Base-by-base conservation (phyloP, 2,888 invertebrate genomes). In the Pyrrhia umbra region DNA sequence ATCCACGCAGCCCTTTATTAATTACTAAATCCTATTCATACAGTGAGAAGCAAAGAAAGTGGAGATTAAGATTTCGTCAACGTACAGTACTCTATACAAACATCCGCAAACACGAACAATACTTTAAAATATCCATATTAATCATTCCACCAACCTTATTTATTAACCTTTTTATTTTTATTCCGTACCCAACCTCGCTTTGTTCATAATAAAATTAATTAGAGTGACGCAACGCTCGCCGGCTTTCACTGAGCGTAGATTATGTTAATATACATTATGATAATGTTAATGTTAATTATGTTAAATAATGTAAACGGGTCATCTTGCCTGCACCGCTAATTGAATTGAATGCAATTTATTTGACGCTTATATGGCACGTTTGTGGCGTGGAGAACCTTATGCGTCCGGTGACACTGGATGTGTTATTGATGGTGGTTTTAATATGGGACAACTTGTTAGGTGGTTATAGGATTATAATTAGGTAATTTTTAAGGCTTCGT, bases 291-390 rank as follows among this genome's bases (percentile, higher is more conserved):
- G 34, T 52, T 60, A 67, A 69, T 45, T 66, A 71, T 77, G 61
- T 45, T 71, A 77, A 77, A 50, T 57, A 64, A 77, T 77, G 71
- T 64, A 77, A 64, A n/a, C 54, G 16, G 77, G 77, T 57, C 75
- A 62, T 65, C 65, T 57, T 47, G 59, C 37, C 60, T 65, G 55
- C 59, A 60, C 39, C 6, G 23, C 39, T 51, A 51, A 52, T 60
- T 71, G 59, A 66, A 54, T 62, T 58, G 34, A 71, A 64, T 71
- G 65, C 65, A 47, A 57, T 68, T 57, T 59, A 15, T 49, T 37
- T 23, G 45, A 43, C 34, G 30, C 40, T n/a, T 50, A 39, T 54
- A 70, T 27, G 49, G 45, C n/a, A 10, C 10, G 46, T 2, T 6
- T 43, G 42, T 68, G 52, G 30, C 37, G n/a, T 37, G n/a, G 6